Evolutionary conservation across 2,797 vertebrate species (phyloP), one percentile per base, ranked within the genome.

Genomic region (Morus bassanus): DNA sequence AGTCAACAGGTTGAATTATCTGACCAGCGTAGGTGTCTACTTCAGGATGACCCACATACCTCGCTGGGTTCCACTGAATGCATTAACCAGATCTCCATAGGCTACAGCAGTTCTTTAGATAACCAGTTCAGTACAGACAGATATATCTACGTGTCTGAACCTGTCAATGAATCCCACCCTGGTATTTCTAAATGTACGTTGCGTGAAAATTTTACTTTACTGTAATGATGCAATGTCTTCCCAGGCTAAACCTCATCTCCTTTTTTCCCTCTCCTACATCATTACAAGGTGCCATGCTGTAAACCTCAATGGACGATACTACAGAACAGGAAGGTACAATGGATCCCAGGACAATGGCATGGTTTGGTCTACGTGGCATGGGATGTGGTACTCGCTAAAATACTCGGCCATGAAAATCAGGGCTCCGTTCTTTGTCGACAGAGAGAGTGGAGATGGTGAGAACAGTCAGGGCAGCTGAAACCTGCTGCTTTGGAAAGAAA

Each of bases 331-430:
- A 68, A 97, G 91, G 64, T 99, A 99, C 97, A 98, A 96, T 6
- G 98, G 97, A 28, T 31, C 86, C 54, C 78, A 97, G 10, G 99
- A 99, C 81, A 98, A 99, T 1, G 99, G 99, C 13, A 92, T 99
- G 28, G 97, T 99, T 91, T 99, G 99, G 99, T 98, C 98, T 16
- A 98, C 98, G 0, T 99, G 99, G 99, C 98, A 75, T 8, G 99
- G 99, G 37, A 95, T 98, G 48, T 99, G 99, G 99, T 99, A 99
- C 95, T 99, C 99, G 2, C 98, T 99, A 10, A 98, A 98, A 97
- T 98, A 98, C 91, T 98, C 98, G 7, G 94, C 98, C 96, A 99
- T 99, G 98, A 99, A 99, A 96, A 98, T 99, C 96, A 98, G 99
- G 53, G 97, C 98, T 88, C 96, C 98, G 2, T 89, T 98, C 60